Conservation (phyloP, 2,797 vertebrate genomes). For the Phrynocephalus guinanensis region DNA sequence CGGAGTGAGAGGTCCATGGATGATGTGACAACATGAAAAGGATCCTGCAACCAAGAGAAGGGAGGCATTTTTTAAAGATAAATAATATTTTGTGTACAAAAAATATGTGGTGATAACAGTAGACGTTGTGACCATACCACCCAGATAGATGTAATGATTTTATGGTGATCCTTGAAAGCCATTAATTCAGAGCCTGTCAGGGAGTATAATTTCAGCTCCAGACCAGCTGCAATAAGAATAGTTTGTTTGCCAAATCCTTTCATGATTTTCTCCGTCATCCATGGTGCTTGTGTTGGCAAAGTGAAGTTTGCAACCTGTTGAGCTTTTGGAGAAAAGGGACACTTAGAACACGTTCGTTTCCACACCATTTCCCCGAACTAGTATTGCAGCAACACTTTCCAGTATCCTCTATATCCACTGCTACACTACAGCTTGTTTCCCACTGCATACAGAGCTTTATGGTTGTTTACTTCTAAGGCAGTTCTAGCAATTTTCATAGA, state of each 20-base stretch:
- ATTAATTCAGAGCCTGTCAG: slow-evolving; percentile 80
- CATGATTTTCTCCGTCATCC: slow-evolving; percentile 67
- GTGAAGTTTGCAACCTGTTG: slow-evolving; percentile 79
- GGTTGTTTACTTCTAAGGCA: not conserved
- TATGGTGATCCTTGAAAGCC: slow-evolving; percentile 83
- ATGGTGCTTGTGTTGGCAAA: slow-evolving; percentile 27
- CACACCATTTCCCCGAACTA: not conserved
- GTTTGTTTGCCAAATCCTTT: slow-evolving; percentile 78
- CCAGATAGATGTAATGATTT: slow-evolving; percentile 79
- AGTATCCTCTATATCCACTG: not conserved
- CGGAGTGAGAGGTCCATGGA: slow-evolving; percentile 82
- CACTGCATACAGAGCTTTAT: not conserved
- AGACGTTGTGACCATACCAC: slow-evolving; percentile 77
- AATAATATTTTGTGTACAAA: slow-evolving; percentile 17
- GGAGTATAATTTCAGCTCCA: slow-evolving; percentile 75
- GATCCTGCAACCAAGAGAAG: slow-evolving; percentile 61
- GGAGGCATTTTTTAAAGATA: not conserved
- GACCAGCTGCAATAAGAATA: slow-evolving; percentile 66
- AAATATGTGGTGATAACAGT: slow-evolving; percentile 13
- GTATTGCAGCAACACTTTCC: not conserved
- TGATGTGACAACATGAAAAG: slow-evolving; percentile 81
- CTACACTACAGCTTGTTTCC: not conserved
- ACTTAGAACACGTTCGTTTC: not conserved
- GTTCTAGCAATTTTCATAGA: too few species aligned
- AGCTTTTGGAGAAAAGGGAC: slow-evolving; percentile 47